These are phyloP conservation scores for Polydrusus tereticollis DNA, from an alignment of 2,888 invertebrate species.

Conservation along the genomic window DNA sequence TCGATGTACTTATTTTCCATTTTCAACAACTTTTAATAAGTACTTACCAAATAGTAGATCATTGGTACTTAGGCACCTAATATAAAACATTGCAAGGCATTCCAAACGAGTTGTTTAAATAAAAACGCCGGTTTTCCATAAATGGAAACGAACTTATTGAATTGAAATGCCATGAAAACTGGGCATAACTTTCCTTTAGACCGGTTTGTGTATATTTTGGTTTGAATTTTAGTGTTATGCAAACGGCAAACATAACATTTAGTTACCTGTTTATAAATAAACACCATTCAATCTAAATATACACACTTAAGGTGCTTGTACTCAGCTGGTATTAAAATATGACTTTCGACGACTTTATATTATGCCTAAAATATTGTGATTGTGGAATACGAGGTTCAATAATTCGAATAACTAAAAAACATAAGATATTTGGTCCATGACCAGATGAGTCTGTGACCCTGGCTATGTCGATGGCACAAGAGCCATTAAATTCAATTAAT, in stretches of 20 bases:
- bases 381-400: too few relatives aligned
- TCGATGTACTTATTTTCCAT: too few relatives aligned
- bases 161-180: not conserved
- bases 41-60: too few relatives aligned
- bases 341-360: constrained; percentile 5
- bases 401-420: too few relatives aligned
- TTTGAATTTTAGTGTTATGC: constrained; percentile 15
- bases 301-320: constrained; percentile 30
- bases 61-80: too few relatives aligned
- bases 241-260: constrained; percentile 36
- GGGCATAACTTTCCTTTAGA: constrained; percentile 2
- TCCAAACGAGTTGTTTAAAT: not conserved
- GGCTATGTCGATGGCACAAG: too few relatives aligned
- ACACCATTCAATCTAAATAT: constrained; percentile 34
- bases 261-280: constrained; percentile 41
- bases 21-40: too few relatives aligned
- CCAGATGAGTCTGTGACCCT: too few relatives aligned
- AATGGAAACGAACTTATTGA: not conserved
- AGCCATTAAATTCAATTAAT: too few relatives aligned
- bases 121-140: not conserved
- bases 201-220: constrained; percentile 12
- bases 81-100: not conserved
- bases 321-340: constrained; percentile 23
- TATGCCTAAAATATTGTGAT: not conserved
- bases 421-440: too few relatives aligned